Percentiles rank a stretch among this genome's conserved stretches.
Evolutionary conservation across 2,888 invertebrate genomes (phyloP).

Genomic region (Hypercompe scribonia): DNA sequence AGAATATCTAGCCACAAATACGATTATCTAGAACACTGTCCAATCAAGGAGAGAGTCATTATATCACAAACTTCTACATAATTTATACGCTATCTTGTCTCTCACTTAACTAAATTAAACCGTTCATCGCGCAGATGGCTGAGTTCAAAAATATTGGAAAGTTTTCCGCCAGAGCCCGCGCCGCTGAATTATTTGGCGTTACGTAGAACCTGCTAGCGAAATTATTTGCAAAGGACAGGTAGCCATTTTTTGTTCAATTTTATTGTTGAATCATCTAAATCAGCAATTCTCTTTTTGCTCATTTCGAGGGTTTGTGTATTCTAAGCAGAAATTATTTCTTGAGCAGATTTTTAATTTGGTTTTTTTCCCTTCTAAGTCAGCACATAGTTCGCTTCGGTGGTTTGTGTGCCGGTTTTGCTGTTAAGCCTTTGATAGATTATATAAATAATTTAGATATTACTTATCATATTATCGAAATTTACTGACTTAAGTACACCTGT

Average conservation of each 20-base stretch:
- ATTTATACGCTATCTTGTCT: constrained; percentile 62
- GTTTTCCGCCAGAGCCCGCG: constrained; percentile 43
- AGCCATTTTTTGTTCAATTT: constrained; percentile 40
- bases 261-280: constrained; percentile 21
- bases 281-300: constrained; percentile 11
- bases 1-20: background rate
- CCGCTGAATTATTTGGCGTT: constrained; percentile 25
- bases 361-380: background rate
- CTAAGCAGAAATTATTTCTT: background rate
- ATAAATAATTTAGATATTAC: too few relatives aligned
- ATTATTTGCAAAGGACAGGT: constrained; percentile 48
- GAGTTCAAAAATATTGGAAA: constrained; percentile 68
- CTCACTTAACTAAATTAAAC: constrained; percentile 76
- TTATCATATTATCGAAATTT: background rate
- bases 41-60: constrained; percentile 33
- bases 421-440: background rate
- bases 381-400: background rate
- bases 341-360: background rate
- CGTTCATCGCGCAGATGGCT: constrained; percentile 60
- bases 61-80: constrained; percentile 55
- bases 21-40: constrained; percentile 12
- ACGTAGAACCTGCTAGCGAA: constrained; percentile 40
- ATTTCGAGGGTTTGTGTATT: background rate
- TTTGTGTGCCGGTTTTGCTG: background rate
- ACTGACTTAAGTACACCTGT: background rate